Evolutionary conservation across 2,113 vertebrate genomes (phyloP), one percentile per base, ranked within the genome.

Genomic region (Seriola rivoliana): DNA sequence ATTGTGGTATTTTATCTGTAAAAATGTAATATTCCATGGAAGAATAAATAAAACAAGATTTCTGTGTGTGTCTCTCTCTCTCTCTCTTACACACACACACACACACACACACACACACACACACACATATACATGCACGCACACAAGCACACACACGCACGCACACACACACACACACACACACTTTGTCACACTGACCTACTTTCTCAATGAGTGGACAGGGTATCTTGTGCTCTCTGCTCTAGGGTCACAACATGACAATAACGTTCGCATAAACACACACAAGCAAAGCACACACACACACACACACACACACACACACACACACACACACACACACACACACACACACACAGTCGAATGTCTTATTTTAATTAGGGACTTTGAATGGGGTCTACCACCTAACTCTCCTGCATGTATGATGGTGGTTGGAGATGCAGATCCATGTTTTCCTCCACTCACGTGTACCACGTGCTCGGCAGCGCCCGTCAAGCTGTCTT

Each of bases 111-210:
- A 93, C 88, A 2, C 25, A 25, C 25, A 2, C 21, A 17, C 36
- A 7, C 60, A 11, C 65, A 7, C 36, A 23, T 64, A 55, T 55
- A 63, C 42, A n/a, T 8, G 10, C 54, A 55, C 21, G 11, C 54
- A 55, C 54, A 55, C n/a, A 55, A 9, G 23, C 54, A 36, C 69
- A 4, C 63, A 13, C 60, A 11, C 60, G 7, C 36, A 23, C 69
- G 23, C 23, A 55, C n/a, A 55, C 54, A 36, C 69, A 4, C 63
- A 17, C 36, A 9, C 60, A 11, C 65, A 7, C 36, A 23, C 69
- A 60, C 60, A 63, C 42, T 71, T 63, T 93, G 88, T 93, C 93
- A 93, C 89, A 93, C 88, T 95, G 90, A 94, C 94, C 92, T 91
- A 93, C 85, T 93, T 94, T 89, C 71, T 10, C 38, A 44, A 44